phyloP scores from a whole-genome alignment of 1,140 invertebrate genomes.

The Drosophila virilis region DNA sequence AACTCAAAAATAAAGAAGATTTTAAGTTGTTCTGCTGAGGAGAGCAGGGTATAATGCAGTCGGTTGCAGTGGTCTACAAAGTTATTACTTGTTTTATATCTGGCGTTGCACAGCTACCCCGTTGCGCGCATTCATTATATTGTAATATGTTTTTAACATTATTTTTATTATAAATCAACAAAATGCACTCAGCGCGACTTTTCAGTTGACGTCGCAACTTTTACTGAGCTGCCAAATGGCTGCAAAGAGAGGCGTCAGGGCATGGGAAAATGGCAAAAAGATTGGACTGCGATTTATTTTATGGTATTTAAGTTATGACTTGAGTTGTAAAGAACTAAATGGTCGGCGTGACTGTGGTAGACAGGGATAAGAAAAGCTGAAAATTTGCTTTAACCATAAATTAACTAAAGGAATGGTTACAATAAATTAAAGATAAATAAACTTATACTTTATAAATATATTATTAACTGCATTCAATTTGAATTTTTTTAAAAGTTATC shows the following conservation, averaged over 20 bases:
- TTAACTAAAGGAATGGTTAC: constrained; percentile 11
- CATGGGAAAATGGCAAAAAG: constrained; percentile 13
- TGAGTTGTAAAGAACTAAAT: constrained; percentile 21
- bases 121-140: constrained; percentile 64
- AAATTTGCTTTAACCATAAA: constrained; percentile 12
- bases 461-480: no score
- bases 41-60: not conserved
- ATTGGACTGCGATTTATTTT: constrained; percentile 66
- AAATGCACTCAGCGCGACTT: constrained; percentile 69
- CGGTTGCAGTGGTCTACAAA: not conserved
- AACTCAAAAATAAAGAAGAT: not conserved
- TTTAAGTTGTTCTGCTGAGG: not conserved
- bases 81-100: constrained; percentile 12
- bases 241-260: not conserved
- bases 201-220: constrained; percentile 62
- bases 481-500: not conserved
- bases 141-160: constrained; percentile 79
- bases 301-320: constrained; percentile 67
- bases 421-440: not conserved
- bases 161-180: constrained; percentile 80
- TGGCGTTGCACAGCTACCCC: constrained; percentile 13
- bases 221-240: constrained; percentile 32
- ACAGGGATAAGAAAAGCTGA: not conserved
- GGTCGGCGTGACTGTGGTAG: constrained; percentile 7
- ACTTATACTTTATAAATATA: no score